Base-by-base conservation (phyloP, 2,113 vertebrate genomes). In the Coracopsis vasa region DNA sequence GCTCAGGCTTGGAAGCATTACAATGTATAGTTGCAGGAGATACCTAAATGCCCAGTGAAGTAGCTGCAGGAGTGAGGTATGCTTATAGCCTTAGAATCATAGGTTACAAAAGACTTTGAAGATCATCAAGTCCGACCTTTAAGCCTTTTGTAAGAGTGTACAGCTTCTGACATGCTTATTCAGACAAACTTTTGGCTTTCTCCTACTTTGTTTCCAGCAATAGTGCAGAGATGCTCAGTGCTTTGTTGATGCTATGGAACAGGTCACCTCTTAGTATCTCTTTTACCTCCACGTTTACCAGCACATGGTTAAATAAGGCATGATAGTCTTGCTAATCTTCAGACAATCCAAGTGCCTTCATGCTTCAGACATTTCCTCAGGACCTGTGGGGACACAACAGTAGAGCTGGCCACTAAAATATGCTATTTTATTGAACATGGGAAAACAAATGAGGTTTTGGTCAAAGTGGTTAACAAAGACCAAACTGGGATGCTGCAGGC, bases 381-480 rank as follows among this genome's bases (percentile, higher is more conserved):
- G 53, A 70, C 45, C 14, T 77, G 64, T 72, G 74, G 88, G 64
- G 51, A 58, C 42, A 78, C 72, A 75, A 19, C 73, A 45, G 66
- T 18, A 72, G 56, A 51, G 44, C 8, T 77, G 92, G 88, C 27
- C 37, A 69, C 67, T 80, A 16, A 84, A 79, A 94, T 79, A 35
- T 95, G 69, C 71, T 94, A 1, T 80, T 95, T 95, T 71, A 70
- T 90, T 96, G 78, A 45, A 92, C 71, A 33, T 64, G 64, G 64
- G 87, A 65, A 93, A 89, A 70, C 56, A 95, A 96, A 82, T 51
- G 79, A 93, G 19, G 61, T 54, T 96, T 86, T 94, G 72, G 51
- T 75, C 42, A 73, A 66, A 84, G 65, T 51, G 64, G 48, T 92
- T 53, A 88, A 72, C 10, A 74, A 44, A 93, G 78, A 82, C 78